Evolutionary conservation across 2,113 vertebrate genomes (phyloP), one percentile per base, ranked within the genome.

Genomic region (Sapajus apella): DNA sequence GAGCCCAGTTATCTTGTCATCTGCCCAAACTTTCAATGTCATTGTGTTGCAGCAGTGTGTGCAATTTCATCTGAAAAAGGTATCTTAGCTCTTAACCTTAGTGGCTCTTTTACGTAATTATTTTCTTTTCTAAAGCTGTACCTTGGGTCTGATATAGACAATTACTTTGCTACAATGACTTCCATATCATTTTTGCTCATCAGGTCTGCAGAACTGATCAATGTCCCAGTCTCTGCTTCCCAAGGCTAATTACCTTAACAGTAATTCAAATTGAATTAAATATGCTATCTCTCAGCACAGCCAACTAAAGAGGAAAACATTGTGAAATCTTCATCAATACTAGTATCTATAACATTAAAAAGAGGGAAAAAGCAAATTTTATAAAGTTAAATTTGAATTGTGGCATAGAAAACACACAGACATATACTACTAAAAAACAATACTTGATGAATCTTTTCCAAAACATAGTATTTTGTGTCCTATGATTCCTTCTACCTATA

Each of bases 191-290:
- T 83, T 86, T 64, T 86, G 14, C 50, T 56, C 18, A 55, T 87
- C 8, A 40, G 17, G 77, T 50, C 20, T 90, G 10, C 9, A 61
- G 64, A 35, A 87, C 3, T 87, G 23, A 93, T 95, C 45, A 14
- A 40, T 35, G 8, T 56, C n/a, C 8, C 32, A 45, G 23, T 91
- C 76, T 13, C 50, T 68, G 77, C 1, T 32, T 66, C 72, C 50
- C 86, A 66, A 86, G 37, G 40, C 47, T 77, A 90, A 91, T 86
- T 93, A 94, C 68, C 72, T 94, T 91, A n/a, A 61, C 7, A 10
- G 16, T 82, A 64, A 88, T 91, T n/a, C 58, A 90, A 73, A 90
- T 12, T 80, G 56, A 92, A 76, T 76, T 92, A 92, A 84, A 95
- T 87, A 52, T 40, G 8, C 8, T 82, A n/a, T 90, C n/a, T 75